Base-by-base conservation (phyloP, 1,140 invertebrate genomes). In the Lepidotrigona ventralis region DNA sequence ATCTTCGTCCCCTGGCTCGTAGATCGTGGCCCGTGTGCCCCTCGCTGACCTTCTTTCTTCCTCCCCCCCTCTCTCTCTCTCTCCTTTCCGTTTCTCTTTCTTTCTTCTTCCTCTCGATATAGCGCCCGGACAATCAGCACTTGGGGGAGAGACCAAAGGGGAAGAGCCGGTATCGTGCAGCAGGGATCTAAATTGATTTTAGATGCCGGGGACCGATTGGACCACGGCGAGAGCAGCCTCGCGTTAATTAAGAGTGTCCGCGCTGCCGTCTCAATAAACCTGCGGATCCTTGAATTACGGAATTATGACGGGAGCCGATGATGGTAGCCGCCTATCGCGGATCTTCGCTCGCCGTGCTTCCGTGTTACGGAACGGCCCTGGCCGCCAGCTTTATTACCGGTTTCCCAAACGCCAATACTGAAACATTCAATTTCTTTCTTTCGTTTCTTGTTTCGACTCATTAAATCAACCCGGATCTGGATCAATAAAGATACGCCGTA, bases 101-200 rank as follows among this genome's bases (percentile, higher is more conserved):
- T 39, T 33, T 60, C 23, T n/a, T 54, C 17, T 11, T 29, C 46
- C 33, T 60, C 73, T 63, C 71, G 54, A 58, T 29, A 39, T 68
- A 33, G 33, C 76, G 53, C 63, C 83, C 60, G 69, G 77, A 51
- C 72, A 64, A 78, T 53, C 74, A 69, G 71, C 76, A 66, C 77
- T 46, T 46, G 39, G 39, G 56, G 56, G 69, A 66, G 78, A 75
- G 73, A 66, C 77, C 26, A 39, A 60, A 54, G 64, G 69, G 72
- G 66, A 46, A 46, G 53, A 64, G 81, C 53, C 76, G 77, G 84
- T 91, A 91, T 91, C 90, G 88, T 68, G 58, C 54, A 84, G 79
- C 81, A 63, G 79, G 84, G 89, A 91, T 91, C 91, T 90, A 91
- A 91, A 91, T 91, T 91, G 91, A 91, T 91, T 91, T 90, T 90